Evolutionary conservation across 1,140 invertebrate genomes (phyloP), one percentile per base, ranked within the genome.

Genomic region (Pseudomyrmex flavicornis): DNA sequence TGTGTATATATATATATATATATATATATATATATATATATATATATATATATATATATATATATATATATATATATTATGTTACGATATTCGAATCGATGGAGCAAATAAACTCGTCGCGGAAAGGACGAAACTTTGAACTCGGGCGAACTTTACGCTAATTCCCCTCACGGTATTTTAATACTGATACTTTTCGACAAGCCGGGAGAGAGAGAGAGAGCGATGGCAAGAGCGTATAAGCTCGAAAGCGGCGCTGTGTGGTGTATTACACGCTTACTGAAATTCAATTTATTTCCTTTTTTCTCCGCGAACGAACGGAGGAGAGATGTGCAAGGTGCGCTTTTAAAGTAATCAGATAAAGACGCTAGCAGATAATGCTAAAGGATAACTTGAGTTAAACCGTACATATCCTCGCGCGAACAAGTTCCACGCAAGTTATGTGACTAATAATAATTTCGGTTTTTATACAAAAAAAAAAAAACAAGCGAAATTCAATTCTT

Each of bases 291-390:
- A 77, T 50, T 35, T 35, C 20, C 46, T 83, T 73, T 83, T 76
- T 58, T 77, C 62, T n/a, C 15, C 22, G 48, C 35, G 17, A 61
- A 52, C 26, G 59, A 52, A 52, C 50, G 10, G 7, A 13, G 44
- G 35, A 35, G 35, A 56, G 59, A 26, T 52, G 59, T 15, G 72
- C 44, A 77, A 48, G 56, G 52, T 26, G 54, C 22, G 66, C 66
- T 80, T 72, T 80, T 80, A 80, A 80, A 70, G 35, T 80, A 80
- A 80, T 80, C 66, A 80, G 76, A 79, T 79, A 35, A 59, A 70
- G 66, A 77, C 26, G 44, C 62, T 44, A n/a, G 68, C 62, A 66
- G 62, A 77, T 54, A 77, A 54, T 66, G 74, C 48, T 50, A 65
- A 44, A 65, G 74, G 46, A 13, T 52, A 52, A 52, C 50, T 76